Conservation (phyloP, 1,140 invertebrate genomes). For the Mizuhopecten yessoensis region DNA sequence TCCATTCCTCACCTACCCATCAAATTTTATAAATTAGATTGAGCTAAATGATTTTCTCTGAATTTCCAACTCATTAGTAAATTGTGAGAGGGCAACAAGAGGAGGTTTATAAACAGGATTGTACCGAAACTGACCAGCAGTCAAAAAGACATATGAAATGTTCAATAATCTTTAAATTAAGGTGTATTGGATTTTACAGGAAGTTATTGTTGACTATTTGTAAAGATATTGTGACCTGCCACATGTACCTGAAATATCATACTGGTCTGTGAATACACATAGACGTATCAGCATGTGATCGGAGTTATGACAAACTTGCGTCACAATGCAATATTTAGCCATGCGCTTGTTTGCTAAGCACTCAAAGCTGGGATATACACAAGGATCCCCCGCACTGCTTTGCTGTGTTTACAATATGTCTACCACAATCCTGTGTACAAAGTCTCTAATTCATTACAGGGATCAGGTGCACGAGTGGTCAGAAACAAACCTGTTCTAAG, state of each 20-base stretch:
- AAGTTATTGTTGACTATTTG: not conserved
- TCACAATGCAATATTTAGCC: not conserved
- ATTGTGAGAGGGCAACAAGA: too few species aligned
- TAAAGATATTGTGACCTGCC: not conserved
- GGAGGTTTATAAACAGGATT: too few species aligned
- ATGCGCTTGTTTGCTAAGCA: not conserved
- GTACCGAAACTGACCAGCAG: not conserved
- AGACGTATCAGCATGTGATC: not conserved
- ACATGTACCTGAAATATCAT: not conserved
- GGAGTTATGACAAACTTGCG: not conserved
- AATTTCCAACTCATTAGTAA: too few species aligned
- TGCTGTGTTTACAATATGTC: not conserved
- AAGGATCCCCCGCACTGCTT: not conserved
- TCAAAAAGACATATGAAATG: not conserved
- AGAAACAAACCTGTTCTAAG: not conserved
- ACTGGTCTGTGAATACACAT: not conserved
- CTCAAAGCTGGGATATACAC: not conserved
- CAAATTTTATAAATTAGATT: too few species aligned
- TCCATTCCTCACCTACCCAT: not conserved
- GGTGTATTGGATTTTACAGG: not conserved
- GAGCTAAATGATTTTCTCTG: too few species aligned
- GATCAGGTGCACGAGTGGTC: not conserved
- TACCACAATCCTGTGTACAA: not conserved
- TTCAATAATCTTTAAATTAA: slow-evolving; percentile 3
- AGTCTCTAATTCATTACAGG: not conserved